Evolutionary conservation across 2,113 vertebrate species (phyloP).

Genomic region (Peucedramus taeniatus): DNA sequence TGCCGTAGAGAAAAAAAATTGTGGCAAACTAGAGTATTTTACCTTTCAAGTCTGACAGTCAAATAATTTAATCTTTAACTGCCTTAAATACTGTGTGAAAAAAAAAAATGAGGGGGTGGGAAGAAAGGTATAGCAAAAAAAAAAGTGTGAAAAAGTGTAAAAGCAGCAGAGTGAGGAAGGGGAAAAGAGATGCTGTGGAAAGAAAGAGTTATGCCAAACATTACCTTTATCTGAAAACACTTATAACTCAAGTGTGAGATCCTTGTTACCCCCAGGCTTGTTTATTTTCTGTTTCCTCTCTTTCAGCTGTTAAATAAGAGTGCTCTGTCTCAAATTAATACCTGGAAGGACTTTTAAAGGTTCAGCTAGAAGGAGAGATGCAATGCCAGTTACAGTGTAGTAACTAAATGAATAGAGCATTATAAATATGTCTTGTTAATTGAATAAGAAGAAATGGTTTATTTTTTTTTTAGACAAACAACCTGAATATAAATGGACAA

Average conservation of each 20-base stretch:
- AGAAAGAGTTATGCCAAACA: not conserved
- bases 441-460: not conserved
- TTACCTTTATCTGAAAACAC: not conserved
- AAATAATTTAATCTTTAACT: not conserved
- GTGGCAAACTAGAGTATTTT: conserved; percentile 2
- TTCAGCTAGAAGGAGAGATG: not conserved
- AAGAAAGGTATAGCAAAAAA: not conserved
- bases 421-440: not conserved
- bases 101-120: not conserved
- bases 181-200: not conserved
- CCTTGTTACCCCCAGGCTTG: not conserved
- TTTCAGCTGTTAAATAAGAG: not conserved
- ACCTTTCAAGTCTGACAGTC: conserved; percentile 27
- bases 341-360: not conserved
- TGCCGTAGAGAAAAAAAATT: not conserved
- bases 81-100: not conserved
- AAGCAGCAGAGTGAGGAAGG: not conserved
- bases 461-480: not conserved
- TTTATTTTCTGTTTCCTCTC: not conserved
- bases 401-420: not conserved
- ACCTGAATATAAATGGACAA: not conserved
- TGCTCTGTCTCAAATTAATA: not conserved
- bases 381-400: not conserved
- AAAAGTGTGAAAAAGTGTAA: not conserved
- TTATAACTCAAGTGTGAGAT: not conserved